Evolutionary conservation across 1,140 invertebrate species (phyloP), one percentile per base, ranked within the genome.

Genomic region (Bombus huntii): DNA sequence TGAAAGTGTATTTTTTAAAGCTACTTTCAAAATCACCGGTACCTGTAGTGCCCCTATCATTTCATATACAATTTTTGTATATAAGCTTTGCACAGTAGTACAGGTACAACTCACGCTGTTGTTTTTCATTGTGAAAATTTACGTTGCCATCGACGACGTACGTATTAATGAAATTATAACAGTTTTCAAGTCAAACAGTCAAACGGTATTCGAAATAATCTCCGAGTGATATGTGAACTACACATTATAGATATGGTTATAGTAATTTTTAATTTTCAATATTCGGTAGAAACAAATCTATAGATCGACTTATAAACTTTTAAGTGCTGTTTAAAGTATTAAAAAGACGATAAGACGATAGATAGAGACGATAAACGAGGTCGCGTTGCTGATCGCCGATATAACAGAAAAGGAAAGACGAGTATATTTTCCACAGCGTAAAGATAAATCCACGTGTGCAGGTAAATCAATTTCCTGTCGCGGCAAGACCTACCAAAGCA

Each of bases 401-500:
- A 85, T 81, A 59, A 53, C 28, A 57, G 44, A 75, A 75, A 68
- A 75, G 74, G 77, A 79, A 81, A 44, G 70, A 76, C 66, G 88
- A 90, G 88, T 72, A 70, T 90, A 90, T 90, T 90, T 18, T 85
- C 85, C 88, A n/a, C 79, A 66, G 68, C 53, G 82, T 53, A 81
- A 86, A 87, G 83, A 90, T 90, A 89, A 90, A 88, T 88, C 72
- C 79, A 76, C 83, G 86, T 76, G 83, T 86, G 81, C 85, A 86
- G 89, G 89, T 90, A 90, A 90, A 90, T 90, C 89, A 90, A 90
- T 90, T 90, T 90, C 89, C 89, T 88, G 89, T 79, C 83, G 44
- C 73, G 66, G 74, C 72, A 78, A 83, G 80, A 84, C 83, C 83
- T 88, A 77, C 72, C 47, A 34, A 75, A 89, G 90, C 85, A 86